Evolutionary conservation across 2,113 vertebrate genomes (phyloP).

Genomic region (Sarotherodon lohbergeri): DNA sequence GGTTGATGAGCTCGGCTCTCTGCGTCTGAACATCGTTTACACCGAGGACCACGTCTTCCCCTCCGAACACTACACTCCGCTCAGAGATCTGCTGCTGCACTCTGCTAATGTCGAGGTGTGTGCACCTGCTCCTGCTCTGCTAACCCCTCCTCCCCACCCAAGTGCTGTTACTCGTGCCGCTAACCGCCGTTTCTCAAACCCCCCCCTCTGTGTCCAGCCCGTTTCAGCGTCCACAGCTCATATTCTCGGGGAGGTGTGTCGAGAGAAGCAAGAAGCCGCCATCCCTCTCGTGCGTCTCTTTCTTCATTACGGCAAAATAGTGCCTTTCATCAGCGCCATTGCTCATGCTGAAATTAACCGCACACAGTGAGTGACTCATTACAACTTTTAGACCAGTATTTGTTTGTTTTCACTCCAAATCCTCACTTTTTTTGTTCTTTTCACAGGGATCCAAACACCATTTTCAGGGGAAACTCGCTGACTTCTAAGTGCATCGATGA

Average conservation of each 20-base stretch:
- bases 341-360: conserved; percentile 93
- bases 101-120: conserved; percentile 86
- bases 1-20: conserved; percentile 90
- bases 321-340: conserved; percentile 96
- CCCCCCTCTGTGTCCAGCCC: conserved; percentile 69
- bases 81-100: conserved; percentile 86
- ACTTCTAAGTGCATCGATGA: conserved; percentile 98
- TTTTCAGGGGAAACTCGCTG: conserved; percentile 95
- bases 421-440: neutral
- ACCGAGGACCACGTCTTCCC: conserved; percentile 97
- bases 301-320: conserved; percentile 90
- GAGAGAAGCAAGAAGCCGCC: conserved; percentile 96
- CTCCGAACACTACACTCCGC: conserved; percentile 86
- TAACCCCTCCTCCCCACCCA: neutral
- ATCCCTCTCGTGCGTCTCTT: conserved; percentile 93
- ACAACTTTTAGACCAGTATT: neutral
- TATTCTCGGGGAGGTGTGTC: conserved; percentile 91
- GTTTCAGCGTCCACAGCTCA: conserved; percentile 92
- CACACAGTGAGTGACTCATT: conserved; percentile 85
- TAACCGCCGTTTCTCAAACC: neutral
- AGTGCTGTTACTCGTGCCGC: neutral
- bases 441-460: conserved; percentile 94
- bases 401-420: neutral
- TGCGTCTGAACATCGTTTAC: conserved; percentile 95
- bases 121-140: neutral